Evolutionary conservation across 2,888 invertebrate genomes (phyloP).

Genomic region (Eupithecia centaureata): DNA sequence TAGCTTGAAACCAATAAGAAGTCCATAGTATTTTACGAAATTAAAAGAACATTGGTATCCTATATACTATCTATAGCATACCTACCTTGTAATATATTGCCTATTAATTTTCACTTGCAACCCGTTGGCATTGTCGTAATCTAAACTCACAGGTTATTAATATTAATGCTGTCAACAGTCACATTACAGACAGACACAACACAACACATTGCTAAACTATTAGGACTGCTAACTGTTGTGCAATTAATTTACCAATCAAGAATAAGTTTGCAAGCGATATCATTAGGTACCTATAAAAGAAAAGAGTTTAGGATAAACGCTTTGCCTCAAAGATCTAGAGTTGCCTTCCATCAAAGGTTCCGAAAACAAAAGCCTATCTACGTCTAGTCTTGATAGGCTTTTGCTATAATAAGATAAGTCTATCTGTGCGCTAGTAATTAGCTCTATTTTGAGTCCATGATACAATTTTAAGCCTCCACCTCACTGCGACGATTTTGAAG

Average conservation of each 20-base stretch:
- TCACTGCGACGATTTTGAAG: too few relatives aligned
- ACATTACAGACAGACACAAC: slow-evolving; percentile 25
- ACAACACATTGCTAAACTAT: slow-evolving; percentile 30
- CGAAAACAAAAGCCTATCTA: too few relatives aligned
- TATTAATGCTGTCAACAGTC: slow-evolving; percentile 35
- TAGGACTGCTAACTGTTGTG: slow-evolving; percentile 19
- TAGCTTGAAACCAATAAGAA: background rate
- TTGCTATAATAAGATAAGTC: too few relatives aligned
- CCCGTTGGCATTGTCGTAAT: slow-evolving; percentile 26
- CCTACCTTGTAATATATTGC: slow-evolving; percentile 17
- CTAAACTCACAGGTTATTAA: slow-evolving; percentile 28
- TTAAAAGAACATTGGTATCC: background rate
- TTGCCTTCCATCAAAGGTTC: background rate
- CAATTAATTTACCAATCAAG: slow-evolving; percentile 10
- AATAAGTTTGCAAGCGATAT: background rate
- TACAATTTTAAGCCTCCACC: too few relatives aligned
- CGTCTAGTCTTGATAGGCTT: too few relatives aligned
- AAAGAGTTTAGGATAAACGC: background rate
- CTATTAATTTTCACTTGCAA: slow-evolving; percentile 23
- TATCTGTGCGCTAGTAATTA: too few relatives aligned
- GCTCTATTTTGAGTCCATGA: too few relatives aligned
- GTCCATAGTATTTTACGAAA: background rate
- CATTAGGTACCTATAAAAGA: background rate
- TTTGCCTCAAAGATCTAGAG: background rate
- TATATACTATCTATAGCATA: too few relatives aligned